A percentile compares a stretch with the other conserved stretches of the same genome.
These are phyloP conservation scores for Apteryx mantelli DNA, from an alignment of 2,113 vertebrate species.

Conservation along the genomic window DNA sequence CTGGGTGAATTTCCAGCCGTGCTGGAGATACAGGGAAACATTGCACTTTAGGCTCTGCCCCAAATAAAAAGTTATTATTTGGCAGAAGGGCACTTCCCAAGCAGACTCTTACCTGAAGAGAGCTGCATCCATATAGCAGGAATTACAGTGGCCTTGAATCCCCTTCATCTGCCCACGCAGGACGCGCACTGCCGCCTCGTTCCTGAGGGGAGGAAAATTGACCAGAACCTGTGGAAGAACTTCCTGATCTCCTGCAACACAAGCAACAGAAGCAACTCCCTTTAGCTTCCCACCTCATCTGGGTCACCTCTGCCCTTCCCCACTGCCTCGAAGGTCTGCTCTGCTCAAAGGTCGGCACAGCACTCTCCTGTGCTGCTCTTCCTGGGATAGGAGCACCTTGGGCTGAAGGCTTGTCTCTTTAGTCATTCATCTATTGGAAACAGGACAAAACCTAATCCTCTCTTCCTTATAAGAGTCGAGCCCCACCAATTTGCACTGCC, in stretches of 20 bases:
- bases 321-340: neutral
- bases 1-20: neutral
- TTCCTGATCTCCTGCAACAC: slow-evolving; percentile 44
- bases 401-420: neutral
- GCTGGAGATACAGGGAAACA: neutral
- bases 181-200: slow-evolving; percentile 70
- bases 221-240: neutral
- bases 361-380: neutral
- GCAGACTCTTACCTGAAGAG: slow-evolving; percentile 83
- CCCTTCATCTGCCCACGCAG: slow-evolving; percentile 85
- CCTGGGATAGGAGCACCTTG: neutral
- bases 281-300: neutral
- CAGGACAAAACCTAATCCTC: neutral
- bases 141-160: slow-evolving; percentile 91
- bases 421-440: neutral
- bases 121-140: slow-evolving; percentile 91
- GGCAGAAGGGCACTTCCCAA: neutral
- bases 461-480: neutral
- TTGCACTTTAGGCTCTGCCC: neutral
- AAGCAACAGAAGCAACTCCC: neutral
- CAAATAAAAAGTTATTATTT: neutral
- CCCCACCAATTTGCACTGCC: neutral
- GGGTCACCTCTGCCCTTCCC: neutral
- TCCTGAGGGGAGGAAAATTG: slow-evolving; percentile 76
- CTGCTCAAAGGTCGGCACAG: neutral